Evolutionary conservation across 2,888 invertebrate species (phyloP).

Genomic region (Creontiades dilutus): DNA sequence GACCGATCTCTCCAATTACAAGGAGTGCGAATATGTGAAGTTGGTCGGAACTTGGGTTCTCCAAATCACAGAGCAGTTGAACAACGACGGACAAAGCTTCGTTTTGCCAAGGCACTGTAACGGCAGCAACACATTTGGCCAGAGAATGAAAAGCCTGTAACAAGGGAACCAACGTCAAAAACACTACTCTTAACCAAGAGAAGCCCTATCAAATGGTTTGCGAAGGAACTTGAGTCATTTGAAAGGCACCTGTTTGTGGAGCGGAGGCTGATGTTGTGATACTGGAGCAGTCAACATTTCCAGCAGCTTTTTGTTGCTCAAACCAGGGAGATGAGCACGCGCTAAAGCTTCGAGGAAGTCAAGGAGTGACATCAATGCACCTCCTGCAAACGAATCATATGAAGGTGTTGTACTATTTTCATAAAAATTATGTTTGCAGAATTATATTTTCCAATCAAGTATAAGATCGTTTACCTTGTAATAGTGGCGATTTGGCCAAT

Average conservation of each 20-base stretch:
- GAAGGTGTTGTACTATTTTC: not conserved
- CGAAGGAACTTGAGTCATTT: not conserved
- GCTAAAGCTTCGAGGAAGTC: conserved; percentile 96
- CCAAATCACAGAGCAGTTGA: conserved; percentile 80
- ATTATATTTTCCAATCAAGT: no score
- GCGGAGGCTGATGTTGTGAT: conserved; percentile 78
- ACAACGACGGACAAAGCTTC: conserved; percentile 85
- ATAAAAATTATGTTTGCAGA: no score
- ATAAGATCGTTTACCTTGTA: conserved; percentile 84
- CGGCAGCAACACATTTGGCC: conserved; percentile 96
- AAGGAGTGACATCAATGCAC: conserved; percentile 93
- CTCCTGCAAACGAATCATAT: conserved; percentile 81
- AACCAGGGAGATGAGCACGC: conserved; percentile 87
- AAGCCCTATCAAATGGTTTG: no score
- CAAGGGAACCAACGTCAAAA: no score
- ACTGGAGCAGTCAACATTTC: conserved; percentile 88
- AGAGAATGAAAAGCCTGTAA: conserved; percentile 92
- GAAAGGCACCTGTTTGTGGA: conserved; percentile 81
- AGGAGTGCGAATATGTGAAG: conserved; percentile 95
- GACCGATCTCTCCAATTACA: conserved; percentile 97
- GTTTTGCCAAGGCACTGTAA: conserved; percentile 88
- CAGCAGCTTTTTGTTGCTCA: conserved; percentile 90
- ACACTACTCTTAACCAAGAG: no score
- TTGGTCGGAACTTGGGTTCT: conserved; percentile 83
- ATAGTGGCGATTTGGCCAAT: conserved; percentile 92